Conservation (phyloP, 37 sponge, comb jelly and placozoan species). For the Ephydatia muelleri region DNA sequence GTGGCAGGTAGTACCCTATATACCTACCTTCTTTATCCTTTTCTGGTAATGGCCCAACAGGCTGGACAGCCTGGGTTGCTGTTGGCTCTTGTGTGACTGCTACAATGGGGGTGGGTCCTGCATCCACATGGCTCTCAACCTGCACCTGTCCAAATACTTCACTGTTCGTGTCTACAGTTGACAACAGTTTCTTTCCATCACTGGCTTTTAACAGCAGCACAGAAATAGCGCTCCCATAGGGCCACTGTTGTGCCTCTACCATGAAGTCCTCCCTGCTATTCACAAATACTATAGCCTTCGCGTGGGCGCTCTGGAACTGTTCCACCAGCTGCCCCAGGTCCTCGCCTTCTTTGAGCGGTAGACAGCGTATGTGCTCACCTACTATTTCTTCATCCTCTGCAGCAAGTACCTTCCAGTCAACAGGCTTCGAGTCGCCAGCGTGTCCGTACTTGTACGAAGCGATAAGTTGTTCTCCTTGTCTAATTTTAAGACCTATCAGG, state of each 20-base stretch:
- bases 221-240: not conserved
- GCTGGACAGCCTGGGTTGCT: not conserved
- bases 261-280: not conserved
- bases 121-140: constrained; percentile 27
- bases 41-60: not conserved
- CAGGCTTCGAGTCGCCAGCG: not conserved
- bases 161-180: constrained; percentile 15
- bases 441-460: not conserved
- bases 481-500: not conserved
- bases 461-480: not conserved
- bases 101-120: not conserved
- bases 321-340: not conserved
- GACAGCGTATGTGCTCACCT: constrained; percentile 11
- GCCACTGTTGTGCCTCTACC: not conserved
- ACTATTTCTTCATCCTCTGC: not conserved
- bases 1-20: too few species aligned
- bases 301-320: not conserved
- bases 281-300: constrained; percentile 18
- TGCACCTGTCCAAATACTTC: constrained; percentile 15
- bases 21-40: not conserved
- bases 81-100: not conserved
- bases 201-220: constrained; percentile 25
- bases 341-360: constrained; percentile 11
- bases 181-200: constrained; percentile 36
- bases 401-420: not conserved